A percentile compares a stretch with the other conserved stretches of the same genome.
Conservation (phyloP, 37 sponge, comb jelly and placozoan genomes). For the Crambe crambe region DNA sequence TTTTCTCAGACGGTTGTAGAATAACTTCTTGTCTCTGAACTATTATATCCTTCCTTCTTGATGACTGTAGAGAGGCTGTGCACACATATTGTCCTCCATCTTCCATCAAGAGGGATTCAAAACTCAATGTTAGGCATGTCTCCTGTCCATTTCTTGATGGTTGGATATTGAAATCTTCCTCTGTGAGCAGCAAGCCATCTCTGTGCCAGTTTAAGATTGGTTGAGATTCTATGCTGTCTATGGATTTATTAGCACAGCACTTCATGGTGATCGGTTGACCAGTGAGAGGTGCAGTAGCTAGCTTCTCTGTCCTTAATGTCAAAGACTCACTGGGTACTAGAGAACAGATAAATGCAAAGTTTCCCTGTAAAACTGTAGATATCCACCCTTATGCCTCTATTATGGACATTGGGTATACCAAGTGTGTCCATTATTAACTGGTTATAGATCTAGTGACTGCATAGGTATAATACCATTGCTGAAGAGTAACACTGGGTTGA, state of each 20-base stretch:
- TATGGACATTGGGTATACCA: no score
- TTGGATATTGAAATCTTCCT: no score
- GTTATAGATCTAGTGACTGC: no score
- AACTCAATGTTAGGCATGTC: background rate
- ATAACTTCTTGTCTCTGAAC: background rate
- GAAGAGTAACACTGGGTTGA: no score
- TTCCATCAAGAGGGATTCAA: background rate
- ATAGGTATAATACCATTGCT: no score
- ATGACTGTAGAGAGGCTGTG: background rate
- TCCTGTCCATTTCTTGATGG: no score
- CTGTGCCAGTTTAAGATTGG: background rate
- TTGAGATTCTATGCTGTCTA: background rate
- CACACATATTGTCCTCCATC: background rate
- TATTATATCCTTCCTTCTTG: background rate
- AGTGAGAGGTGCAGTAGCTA: background rate
- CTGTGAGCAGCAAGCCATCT: no score
- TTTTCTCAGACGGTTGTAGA: no score
- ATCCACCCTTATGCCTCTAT: no score
- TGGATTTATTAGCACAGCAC: background rate
- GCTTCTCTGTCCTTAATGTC: background rate
- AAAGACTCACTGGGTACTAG: background rate
- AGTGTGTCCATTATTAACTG: no score
- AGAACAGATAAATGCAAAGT: background rate
- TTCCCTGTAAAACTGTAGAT: no score
- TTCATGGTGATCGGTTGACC: background rate